Percentiles rank a stretch among this genome's conserved stretches.
These are phyloP conservation scores for Aeoliscus strigatus DNA, from an alignment of 2,797 vertebrate genomes.

Conservation along the genomic window DNA sequence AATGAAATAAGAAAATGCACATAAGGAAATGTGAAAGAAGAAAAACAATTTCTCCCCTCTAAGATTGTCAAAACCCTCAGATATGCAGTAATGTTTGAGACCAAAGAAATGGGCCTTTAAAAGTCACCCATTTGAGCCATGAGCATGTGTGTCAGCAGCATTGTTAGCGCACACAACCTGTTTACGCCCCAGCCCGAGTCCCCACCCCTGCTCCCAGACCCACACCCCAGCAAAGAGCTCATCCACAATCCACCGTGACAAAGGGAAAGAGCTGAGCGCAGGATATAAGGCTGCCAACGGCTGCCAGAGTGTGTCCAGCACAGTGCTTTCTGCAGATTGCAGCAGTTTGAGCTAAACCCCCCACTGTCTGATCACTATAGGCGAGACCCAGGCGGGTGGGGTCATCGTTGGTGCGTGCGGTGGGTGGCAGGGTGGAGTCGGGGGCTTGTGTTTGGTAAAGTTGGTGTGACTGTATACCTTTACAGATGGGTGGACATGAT, in stretches of 20 bases:
- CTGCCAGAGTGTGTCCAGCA: constrained; percentile 63
- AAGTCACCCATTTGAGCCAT: constrained; percentile 13
- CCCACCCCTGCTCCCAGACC: constrained; percentile 45
- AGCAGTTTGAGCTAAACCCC: constrained; percentile 76
- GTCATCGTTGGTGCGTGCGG: constrained; percentile 45
- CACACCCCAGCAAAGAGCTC: constrained; percentile 54
- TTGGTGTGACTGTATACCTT: constrained; percentile 39
- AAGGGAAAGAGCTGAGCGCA: constrained; percentile 78
- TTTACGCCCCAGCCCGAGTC: constrained; percentile 46
- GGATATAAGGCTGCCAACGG: constrained; percentile 61
- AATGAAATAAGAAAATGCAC: no score
- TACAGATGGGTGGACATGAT: constrained; percentile 27
- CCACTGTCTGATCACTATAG: constrained; percentile 69
- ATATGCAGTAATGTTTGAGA: constrained; percentile 6
- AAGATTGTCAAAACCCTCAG: no score
- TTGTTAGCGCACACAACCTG: constrained; percentile 36
- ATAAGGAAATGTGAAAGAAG: no score
- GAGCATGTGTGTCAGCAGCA: constrained; percentile 22
- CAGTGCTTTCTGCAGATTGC: constrained; percentile 74
- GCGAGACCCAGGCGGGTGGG: constrained; percentile 45
- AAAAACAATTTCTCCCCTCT: no score
- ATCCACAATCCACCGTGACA: constrained; percentile 70
- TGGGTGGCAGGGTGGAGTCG: constrained; percentile 30
- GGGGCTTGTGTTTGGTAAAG: constrained; percentile 21
- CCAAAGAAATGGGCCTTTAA: constrained; percentile 15